These are phyloP conservation scores for Chamaea fasciata DNA, from an alignment of 2,113 vertebrate genomes.

Conservation along the genomic window DNA sequence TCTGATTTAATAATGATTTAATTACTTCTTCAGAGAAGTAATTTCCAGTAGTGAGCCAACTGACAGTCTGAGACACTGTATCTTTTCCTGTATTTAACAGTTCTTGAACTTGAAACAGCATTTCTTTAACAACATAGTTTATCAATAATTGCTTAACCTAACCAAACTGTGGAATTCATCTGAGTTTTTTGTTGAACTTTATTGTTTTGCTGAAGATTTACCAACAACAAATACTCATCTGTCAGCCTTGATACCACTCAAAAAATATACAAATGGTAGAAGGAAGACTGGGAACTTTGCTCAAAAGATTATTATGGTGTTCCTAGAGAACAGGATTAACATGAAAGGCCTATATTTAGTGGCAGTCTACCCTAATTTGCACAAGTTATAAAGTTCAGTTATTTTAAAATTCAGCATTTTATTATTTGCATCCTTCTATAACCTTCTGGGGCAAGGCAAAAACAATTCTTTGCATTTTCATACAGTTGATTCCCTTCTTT, in stretches of 20 bases:
- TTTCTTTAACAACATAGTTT: constrained; percentile 15
- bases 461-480: background rate
- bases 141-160: constrained; percentile 38
- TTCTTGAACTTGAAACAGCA: constrained; percentile 39
- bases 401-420: background rate
- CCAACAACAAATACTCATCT: background rate
- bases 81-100: constrained; percentile 5
- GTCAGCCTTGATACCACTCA: background rate
- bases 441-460: background rate
- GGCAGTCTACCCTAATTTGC: background rate
- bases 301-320: background rate
- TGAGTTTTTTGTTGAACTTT: background rate
- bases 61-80: background rate
- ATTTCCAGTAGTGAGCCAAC: constrained; percentile 2
- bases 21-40: background rate
- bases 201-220: constrained; percentile 4
- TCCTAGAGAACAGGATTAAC: background rate
- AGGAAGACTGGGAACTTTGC: background rate
- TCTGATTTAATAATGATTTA: too few relatives aligned
- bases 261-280: background rate
- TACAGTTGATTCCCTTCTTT: background rate
- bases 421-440: background rate
- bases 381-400: background rate
- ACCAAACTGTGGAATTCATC: background rate
- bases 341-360: background rate